Conservation (phyloP, 2,113 vertebrate genomes). For the Corythornis vintsioides region DNA sequence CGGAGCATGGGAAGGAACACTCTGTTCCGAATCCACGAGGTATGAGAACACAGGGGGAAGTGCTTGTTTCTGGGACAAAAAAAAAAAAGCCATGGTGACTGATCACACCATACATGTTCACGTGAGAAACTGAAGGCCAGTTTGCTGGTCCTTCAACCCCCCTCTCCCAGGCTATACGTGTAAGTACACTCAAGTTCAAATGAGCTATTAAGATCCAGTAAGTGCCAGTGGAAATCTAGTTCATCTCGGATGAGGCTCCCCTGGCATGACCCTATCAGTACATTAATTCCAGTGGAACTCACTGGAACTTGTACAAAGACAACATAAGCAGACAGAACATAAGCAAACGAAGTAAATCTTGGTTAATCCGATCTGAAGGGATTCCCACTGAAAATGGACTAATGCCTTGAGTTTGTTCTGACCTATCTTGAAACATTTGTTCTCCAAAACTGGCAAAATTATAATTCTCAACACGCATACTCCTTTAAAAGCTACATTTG, state of each 20-base stretch:
- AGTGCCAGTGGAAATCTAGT: not conserved
- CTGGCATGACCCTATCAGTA: not conserved
- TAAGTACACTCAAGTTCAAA: not conserved
- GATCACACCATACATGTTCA: not conserved
- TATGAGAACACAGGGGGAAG: constrained; percentile 48
- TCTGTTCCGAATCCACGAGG: constrained; percentile 56
- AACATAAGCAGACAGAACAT: not conserved
- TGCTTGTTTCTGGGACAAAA: constrained; percentile 36
- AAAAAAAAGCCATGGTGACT: constrained; percentile 26
- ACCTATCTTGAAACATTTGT: not conserved
- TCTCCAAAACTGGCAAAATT: not conserved
- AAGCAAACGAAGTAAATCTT: not conserved
- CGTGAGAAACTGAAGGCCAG: not conserved
- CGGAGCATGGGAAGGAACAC: constrained; percentile 67
- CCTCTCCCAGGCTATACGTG: not conserved
- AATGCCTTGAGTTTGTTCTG: not conserved
- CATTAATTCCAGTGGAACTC: constrained; percentile 7
- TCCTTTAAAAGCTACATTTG: not conserved
- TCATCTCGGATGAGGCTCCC: not conserved
- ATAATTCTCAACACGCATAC: not conserved
- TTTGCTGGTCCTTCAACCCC: not conserved
- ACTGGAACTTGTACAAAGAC: constrained; percentile 1
- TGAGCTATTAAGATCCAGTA: not conserved
- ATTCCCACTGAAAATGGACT: not conserved
- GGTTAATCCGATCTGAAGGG: not conserved